Evolutionary conservation across 2,888 invertebrate genomes (phyloP).

Genomic region (Cancer borealis): DNA sequence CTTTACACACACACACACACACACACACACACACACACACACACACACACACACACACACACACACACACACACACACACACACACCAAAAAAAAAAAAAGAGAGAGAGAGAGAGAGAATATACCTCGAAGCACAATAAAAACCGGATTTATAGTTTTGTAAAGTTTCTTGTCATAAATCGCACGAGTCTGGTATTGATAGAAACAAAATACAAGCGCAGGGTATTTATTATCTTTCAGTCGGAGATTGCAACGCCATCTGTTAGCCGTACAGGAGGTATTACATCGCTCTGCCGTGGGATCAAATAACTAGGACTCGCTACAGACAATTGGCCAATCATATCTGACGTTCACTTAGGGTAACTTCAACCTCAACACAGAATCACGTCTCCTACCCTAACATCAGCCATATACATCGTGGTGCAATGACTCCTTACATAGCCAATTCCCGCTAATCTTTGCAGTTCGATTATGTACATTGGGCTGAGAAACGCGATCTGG

Average conservation of each 20-base stretch:
- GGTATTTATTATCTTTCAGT: conserved; percentile 14
- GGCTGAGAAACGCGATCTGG: conserved; percentile 62
- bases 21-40: conserved; percentile 50
- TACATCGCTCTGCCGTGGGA: not conserved
- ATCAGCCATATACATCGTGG: conserved; percentile 48
- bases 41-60: conserved; percentile 19
- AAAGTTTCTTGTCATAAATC: conserved; percentile 46
- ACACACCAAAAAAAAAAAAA: not conserved
- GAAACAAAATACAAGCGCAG: conserved; percentile 41
- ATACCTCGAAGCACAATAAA: not conserved
- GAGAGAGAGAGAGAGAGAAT: not conserved
- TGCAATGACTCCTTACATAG: conserved; percentile 44
- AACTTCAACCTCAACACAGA: conserved; percentile 59
- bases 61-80: not conserved
- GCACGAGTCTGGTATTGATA: conserved; percentile 45
- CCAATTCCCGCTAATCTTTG: conserved; percentile 51
- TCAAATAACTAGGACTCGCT: conserved; percentile 53
- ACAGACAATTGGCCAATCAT: conserved; percentile 67
- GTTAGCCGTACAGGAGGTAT: conserved; percentile 11
- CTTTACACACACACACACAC: conserved; percentile 18
- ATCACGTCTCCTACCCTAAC: conserved; percentile 46
- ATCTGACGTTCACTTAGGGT: conserved; percentile 56
- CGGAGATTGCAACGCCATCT: conserved; percentile 43
- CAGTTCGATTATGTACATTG: conserved; percentile 64
- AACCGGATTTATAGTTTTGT: conserved; percentile 61